Percentiles rank a stretch among this genome's conserved stretches.
Evolutionary conservation across 2,797 vertebrate genomes (phyloP).

Genomic region (Selene dorsalis): DNA sequence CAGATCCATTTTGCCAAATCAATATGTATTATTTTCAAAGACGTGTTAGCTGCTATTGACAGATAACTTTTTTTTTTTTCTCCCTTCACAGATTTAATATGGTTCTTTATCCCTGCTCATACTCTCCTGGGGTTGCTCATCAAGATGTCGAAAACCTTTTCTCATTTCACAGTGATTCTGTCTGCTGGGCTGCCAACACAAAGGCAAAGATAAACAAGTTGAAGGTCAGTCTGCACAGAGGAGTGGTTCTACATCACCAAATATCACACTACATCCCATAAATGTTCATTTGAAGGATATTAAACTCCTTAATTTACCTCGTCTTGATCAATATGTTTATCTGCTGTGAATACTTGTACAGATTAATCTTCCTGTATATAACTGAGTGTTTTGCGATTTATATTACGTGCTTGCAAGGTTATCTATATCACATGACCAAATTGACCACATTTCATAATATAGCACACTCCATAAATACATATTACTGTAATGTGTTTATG

Average conservation of each 20-base stretch:
- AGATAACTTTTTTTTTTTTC: constrained; percentile 1
- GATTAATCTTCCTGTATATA: not conserved
- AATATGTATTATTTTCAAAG: constrained; percentile 66
- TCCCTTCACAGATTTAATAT: constrained; percentile 43
- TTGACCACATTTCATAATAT: not conserved
- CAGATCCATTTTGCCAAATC: constrained; percentile 56
- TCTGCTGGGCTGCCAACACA: constrained; percentile 23
- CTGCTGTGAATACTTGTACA: not conserved
- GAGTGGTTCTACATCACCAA: constrained; percentile 16
- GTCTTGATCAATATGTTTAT: not conserved
- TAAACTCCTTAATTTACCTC: not conserved
- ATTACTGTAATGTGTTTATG: not conserved
- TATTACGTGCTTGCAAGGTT: not conserved
- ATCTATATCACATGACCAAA: not conserved
- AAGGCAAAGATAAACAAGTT: constrained; percentile 58
- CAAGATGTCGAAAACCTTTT: constrained; percentile 35
- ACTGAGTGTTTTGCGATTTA: not conserved
- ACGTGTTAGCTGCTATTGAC: constrained; percentile 47
- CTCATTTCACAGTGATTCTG: constrained; percentile 35
- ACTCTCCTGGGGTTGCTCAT: constrained; percentile 46
- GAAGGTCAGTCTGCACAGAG: constrained; percentile 60
- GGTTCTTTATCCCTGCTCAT: constrained; percentile 31
- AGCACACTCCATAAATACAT: not conserved
- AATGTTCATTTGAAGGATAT: not conserved
- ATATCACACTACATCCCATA: constrained; percentile 33